phyloP scores from a whole-genome alignment of 2,113 vertebrate species.

The Echinops telfairi region DNA sequence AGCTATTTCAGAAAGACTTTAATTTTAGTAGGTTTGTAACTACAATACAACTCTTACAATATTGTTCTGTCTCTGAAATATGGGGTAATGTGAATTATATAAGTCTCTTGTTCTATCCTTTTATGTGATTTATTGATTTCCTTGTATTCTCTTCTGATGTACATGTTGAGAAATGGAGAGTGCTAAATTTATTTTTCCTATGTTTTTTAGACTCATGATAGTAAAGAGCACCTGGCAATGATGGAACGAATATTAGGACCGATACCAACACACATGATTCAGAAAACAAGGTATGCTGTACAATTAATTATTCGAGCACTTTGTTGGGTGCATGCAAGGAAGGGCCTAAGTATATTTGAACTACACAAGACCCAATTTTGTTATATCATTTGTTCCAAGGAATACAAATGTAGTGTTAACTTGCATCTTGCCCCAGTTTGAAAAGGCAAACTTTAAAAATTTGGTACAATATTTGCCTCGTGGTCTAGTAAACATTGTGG shows the following conservation, averaged over 20 bases:
- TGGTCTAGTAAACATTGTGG: not conserved
- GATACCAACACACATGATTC: slow-evolving; percentile 93
- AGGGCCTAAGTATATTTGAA: not conserved
- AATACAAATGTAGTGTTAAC: not conserved
- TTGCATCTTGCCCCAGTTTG: not conserved
- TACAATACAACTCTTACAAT: not conserved
- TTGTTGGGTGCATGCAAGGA: not conserved
- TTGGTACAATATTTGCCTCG: not conserved
- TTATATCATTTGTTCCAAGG: not conserved
- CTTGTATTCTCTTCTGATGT: not conserved
- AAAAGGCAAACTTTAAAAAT: slow-evolving; percentile 20
- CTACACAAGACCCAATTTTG: not conserved
- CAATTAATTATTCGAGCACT: not conserved
- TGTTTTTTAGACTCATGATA: slow-evolving; percentile 94
- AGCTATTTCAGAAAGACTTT: not conserved
- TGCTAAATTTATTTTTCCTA: slow-evolving; percentile 54
- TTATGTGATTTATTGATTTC: not conserved
- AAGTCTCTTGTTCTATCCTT: slow-evolving; percentile 13
- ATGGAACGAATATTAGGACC: slow-evolving; percentile 97
- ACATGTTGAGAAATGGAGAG: not conserved
- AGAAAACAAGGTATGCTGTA: slow-evolving; percentile 93
- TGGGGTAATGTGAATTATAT: not conserved
- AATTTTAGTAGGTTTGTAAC: not conserved
- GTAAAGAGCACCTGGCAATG: slow-evolving; percentile 98
- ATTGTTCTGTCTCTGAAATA: slow-evolving; percentile 26